Conservation (phyloP, 2,888 invertebrate genomes). For the Caenorhabditis doughertyi region DNA sequence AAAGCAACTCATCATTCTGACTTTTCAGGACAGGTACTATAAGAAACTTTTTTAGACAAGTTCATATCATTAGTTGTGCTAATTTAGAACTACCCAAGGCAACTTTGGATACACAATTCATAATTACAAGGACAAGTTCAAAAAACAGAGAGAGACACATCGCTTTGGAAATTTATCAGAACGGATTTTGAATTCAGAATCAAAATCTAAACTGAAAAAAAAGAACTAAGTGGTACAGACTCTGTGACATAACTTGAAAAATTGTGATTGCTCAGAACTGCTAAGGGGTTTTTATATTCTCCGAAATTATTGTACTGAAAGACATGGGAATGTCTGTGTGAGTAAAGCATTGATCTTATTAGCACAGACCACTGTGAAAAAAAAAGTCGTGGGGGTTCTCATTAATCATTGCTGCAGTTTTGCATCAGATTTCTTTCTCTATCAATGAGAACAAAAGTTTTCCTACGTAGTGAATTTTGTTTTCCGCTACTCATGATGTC, state of each 20-base stretch:
- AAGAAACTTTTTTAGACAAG: no score
- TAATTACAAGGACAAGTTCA: no score
- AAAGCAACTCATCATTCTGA: no score
- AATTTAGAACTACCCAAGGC: no score
- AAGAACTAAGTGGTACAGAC: no score
- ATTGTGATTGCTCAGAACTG: neutral
- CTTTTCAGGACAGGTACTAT: no score
- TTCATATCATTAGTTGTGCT: no score
- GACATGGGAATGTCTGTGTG: neutral
- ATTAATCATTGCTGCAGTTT: neutral
- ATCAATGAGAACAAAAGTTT: neutral
- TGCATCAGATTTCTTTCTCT: neutral
- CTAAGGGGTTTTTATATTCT: neutral
- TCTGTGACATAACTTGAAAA: neutral
- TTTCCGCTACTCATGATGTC: neutral
- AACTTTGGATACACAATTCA: no score
- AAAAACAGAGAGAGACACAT: no score
- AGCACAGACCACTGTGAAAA: neutral
- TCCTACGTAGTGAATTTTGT: neutral
- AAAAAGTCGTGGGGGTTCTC: neutral
- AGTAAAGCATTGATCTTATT: slow-evolving; percentile 3
- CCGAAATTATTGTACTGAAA: slow-evolving; percentile 15
- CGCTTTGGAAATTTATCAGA: no score
- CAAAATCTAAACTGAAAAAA: no score
- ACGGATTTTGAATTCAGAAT: no score